Conservation (phyloP, 2,888 invertebrate genomes). For the Macrophya alboannulata region DNA sequence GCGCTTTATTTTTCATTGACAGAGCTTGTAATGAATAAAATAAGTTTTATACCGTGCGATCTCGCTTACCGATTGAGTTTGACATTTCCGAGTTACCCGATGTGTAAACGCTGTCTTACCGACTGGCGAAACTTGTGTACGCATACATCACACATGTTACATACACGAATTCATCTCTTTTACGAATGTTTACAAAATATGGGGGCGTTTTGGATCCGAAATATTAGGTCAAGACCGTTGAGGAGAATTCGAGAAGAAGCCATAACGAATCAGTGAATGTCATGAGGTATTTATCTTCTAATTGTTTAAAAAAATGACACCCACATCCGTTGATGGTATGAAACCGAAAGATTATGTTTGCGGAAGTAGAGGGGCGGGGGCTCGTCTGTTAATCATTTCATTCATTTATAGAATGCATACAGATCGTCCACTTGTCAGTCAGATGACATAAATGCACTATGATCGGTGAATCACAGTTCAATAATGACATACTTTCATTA, state of each 20-base stretch:
- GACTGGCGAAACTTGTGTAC: neutral
- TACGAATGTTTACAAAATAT: conserved; percentile 39
- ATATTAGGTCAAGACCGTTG: conserved; percentile 7
- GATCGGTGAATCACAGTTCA: conserved; percentile 36
- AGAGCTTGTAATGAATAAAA: neutral
- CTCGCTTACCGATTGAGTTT: neutral
- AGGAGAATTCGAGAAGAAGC: neutral
- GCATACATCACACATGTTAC: neutral
- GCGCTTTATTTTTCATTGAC: neutral
- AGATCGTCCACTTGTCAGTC: neutral
- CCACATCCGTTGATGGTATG: neutral
- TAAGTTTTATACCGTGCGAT: neutral
- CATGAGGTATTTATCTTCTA: neutral
- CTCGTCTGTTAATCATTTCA: conserved; percentile 13
- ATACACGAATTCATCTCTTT: neutral
- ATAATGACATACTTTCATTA: conserved; percentile 8
- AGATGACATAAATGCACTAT: conserved; percentile 40
- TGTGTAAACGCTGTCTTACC: neutral
- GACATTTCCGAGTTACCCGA: neutral
- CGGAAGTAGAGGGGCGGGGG: conserved; percentile 16
- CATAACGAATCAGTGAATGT: neutral
- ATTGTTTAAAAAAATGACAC: neutral
- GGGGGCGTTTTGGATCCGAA: conserved; percentile 19
- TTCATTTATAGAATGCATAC: neutral
- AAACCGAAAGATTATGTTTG: neutral